phyloP scores from a whole-genome alignment of 2,113 vertebrate species.

The Aix galericulata region DNA sequence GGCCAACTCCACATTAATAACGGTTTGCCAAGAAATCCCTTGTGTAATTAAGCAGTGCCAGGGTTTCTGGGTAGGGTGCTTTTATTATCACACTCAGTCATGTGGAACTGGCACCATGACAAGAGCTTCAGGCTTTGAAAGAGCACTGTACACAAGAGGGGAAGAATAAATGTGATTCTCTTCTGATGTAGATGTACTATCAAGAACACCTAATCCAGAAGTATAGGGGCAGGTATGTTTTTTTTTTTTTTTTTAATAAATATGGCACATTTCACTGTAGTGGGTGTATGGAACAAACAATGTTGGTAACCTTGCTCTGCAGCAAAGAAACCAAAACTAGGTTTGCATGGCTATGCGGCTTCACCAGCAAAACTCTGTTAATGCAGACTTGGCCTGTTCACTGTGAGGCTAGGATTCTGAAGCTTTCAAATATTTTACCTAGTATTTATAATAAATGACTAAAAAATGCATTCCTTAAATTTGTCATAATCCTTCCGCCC shows the following conservation, averaged over 20 bases:
- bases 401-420: neutral
- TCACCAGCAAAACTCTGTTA: neutral
- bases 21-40: neutral
- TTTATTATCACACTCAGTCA: neutral
- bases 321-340: neutral
- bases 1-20: neutral
- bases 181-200: neutral
- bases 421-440: neutral
- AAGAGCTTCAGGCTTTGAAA: neutral
- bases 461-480: neutral
- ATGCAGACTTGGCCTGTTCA: neutral
- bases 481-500: neutral
- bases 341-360: neutral
- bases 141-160: neutral
- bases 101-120: neutral
- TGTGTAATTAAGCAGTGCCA: neutral
- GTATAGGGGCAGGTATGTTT: neutral
- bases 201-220: neutral
- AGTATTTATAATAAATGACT: neutral
- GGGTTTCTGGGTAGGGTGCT: neutral
- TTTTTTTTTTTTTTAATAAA: neutral
- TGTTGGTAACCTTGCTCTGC: fast-evolving
- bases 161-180: neutral
- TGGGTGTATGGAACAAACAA: neutral
- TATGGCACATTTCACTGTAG: neutral